Base-by-base conservation (phyloP, 2,888 invertebrate species). In the Aporophyla lueneburgensis region DNA sequence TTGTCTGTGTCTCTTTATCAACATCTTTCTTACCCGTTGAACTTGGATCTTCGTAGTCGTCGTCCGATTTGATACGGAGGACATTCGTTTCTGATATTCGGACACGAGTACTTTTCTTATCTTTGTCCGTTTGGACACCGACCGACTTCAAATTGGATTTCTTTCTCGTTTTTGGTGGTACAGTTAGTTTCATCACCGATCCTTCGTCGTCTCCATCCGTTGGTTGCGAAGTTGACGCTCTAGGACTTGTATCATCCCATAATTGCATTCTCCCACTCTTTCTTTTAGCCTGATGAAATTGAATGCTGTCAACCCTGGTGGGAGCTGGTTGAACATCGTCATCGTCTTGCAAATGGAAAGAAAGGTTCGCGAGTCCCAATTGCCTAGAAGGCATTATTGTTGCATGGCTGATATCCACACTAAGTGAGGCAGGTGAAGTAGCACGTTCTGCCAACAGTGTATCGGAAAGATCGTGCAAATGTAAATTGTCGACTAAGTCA, bases 81-180 rank as follows among this genome's bases (percentile, higher is more conserved):
- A 19, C 19, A 43, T 5, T 12, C 3, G 12, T 40, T 33, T 91
- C 90, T 5, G 86, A 66, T 80, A 93, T 93, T n/a, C 88, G 87
- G 19, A 94, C 91, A 80, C 84, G 92, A 12, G 81, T 69, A 16
- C 5, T 14, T n/a, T 5, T 46, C 51, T 72, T 74, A 56, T 68
- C 73, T 53, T 81, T 84, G 12, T 90, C 88, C 5, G 93, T 93
- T 86, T 94, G 94, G 24, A 89, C 66, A n/a, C 86, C 85, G 21
- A 86, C 80, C 49, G 88, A 80, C 84, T 92, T 94, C 59, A 94
- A 86, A 86, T 82, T 93, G 0, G 94, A 93, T 93, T 74, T 89
- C 86, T 7, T 76, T 59, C 1, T 12, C 71, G 88, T 91, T 66
- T 84, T 84, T 33, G 33, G 10, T 24, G 6, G 2, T 77, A 6